Percentiles rank a stretch among this genome's conserved stretches.
Evolutionary conservation across 2,113 vertebrate species (phyloP).

Genomic region (Psittacus erithacus): DNA sequence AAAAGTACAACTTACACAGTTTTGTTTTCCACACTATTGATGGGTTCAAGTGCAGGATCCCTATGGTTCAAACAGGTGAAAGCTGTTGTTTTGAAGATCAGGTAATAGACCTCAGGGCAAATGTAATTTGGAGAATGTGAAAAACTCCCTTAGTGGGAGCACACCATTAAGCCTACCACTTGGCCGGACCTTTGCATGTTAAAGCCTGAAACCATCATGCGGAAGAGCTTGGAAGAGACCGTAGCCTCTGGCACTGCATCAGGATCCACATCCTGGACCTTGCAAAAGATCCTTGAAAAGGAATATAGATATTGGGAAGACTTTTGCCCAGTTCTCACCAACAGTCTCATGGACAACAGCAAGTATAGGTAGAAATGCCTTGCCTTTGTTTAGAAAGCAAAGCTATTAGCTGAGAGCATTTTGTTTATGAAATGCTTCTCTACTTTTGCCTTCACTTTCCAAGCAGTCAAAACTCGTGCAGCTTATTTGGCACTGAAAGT

Average conservation of each 20-base stretch:
- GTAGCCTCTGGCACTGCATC: neutral
- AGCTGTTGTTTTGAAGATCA: neutral
- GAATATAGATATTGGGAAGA: accelerated
- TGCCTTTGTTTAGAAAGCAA: neutral
- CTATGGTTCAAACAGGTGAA: neutral
- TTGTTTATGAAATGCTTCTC: neutral
- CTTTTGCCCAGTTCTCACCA: neutral
- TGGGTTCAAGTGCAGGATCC: neutral
- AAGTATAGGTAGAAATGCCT: neutral
- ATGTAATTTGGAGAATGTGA: neutral
- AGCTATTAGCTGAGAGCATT: neutral
- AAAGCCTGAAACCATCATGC: neutral
- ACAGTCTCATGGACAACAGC: neutral
- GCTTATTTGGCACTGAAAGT: neutral
- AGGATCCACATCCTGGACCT: neutral
- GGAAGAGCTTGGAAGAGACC: neutral
- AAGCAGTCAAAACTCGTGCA: neutral
- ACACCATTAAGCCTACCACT: neutral
- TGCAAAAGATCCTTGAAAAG: neutral
- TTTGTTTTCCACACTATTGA: neutral
- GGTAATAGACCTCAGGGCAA: neutral
- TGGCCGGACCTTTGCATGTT: neutral
- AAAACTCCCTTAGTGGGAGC: neutral
- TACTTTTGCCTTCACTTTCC: neutral
- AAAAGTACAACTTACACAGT: neutral